These are phyloP conservation scores for Mixornis gularis DNA, from an alignment of 2,113 vertebrate genomes.

Conservation along the genomic window DNA sequence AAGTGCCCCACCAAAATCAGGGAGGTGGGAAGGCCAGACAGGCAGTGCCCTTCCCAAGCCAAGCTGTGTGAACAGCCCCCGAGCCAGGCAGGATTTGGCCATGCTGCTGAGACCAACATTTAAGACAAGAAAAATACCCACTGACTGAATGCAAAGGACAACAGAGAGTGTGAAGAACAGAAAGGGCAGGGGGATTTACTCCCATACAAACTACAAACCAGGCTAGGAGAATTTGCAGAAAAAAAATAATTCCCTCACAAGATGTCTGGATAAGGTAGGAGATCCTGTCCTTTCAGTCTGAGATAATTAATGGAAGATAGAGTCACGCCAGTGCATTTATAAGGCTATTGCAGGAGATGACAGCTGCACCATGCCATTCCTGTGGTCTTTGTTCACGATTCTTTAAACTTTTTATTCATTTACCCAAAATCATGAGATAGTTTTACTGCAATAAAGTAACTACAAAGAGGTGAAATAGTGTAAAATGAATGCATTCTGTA, in stretches of 20 bases:
- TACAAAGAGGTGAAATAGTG: not conserved
- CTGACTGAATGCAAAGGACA: not conserved
- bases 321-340: not conserved
- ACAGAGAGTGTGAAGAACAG: fast-evolving
- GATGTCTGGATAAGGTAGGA: not conserved
- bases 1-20: not conserved
- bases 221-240: not conserved
- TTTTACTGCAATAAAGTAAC: not conserved
- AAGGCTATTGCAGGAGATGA: not conserved
- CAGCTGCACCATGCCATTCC: not conserved
- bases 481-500: not conserved
- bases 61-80: not conserved
- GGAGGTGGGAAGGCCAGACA: not conserved
- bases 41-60: not conserved
- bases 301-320: not conserved
- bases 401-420: not conserved
- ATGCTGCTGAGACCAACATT: not conserved
- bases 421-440: not conserved
- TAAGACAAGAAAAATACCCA: not conserved
- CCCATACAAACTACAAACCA: not conserved
- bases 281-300: not conserved
- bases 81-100: not conserved
- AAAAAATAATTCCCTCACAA: not conserved
- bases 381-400: not conserved
- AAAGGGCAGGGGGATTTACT: not conserved